phyloP scores from a whole-genome alignment of 2,113 vertebrate genomes.

The Leuciscus idus region DNA sequence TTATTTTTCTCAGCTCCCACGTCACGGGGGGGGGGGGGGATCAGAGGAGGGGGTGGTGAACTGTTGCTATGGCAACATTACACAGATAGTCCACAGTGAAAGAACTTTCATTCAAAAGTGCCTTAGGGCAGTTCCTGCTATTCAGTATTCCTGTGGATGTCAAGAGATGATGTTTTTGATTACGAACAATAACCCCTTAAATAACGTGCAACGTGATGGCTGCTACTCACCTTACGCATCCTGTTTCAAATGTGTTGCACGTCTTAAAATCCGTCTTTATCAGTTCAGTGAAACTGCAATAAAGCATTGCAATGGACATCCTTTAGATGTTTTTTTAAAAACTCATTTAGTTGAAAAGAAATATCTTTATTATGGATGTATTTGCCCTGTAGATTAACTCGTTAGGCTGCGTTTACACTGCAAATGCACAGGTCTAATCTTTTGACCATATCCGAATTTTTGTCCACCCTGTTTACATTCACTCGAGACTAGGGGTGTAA shows the following conservation, averaged over 20 bases:
- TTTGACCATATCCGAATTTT: no score
- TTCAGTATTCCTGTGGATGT: conserved; percentile 17
- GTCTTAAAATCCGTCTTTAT: background rate
- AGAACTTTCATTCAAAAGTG: conserved; percentile 34
- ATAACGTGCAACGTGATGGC: background rate
- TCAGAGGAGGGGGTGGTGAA: background rate
- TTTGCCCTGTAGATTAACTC: background rate
- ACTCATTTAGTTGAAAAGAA: background rate
- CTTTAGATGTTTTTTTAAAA: no score
- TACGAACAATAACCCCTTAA: conserved; percentile 2
- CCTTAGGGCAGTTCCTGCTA: background rate
- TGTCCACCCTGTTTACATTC: no score
- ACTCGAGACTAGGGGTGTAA: no score
- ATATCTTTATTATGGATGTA: background rate
- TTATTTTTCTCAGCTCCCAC: background rate
- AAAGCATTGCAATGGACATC: background rate
- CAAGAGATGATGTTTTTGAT: conserved; percentile 21
- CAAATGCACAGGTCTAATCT: no score
- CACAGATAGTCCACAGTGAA: conserved; percentile 20
- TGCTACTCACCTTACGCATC: background rate
- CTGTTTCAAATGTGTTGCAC: background rate
- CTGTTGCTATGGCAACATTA: conserved; percentile 39
- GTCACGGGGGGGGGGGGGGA: background rate
- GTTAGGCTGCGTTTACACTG: no score
- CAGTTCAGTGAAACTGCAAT: background rate